phyloP scores from a whole-genome alignment of 2,113 vertebrate genomes.

The Mus spicilegus region DNA sequence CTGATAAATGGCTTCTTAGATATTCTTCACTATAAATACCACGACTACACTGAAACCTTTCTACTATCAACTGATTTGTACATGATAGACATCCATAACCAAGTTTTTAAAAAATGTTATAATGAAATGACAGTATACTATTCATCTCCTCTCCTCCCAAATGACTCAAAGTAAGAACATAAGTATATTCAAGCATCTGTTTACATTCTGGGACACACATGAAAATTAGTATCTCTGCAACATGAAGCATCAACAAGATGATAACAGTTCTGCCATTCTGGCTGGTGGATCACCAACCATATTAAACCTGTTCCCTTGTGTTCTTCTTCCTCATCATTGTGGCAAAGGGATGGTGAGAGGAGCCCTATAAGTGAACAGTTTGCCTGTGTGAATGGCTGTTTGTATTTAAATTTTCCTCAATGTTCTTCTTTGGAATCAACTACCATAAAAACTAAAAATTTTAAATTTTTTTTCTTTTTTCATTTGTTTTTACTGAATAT shows the following conservation, averaged over 20 bases:
- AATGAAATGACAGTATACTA: conserved; percentile 57
- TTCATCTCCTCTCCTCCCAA: not conserved
- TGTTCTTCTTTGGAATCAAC: conserved; percentile 42
- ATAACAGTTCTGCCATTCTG: not conserved
- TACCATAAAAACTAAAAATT: not conserved
- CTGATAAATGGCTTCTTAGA: not conserved
- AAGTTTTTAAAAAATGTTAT: conserved; percentile 51
- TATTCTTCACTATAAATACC: not conserved
- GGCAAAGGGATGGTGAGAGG: not conserved
- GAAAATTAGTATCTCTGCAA: conserved; percentile 48
- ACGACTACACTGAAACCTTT: not conserved
- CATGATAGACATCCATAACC: conserved; percentile 59
- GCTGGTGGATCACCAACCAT: not conserved
- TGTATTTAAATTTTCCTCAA: conserved; percentile 36
- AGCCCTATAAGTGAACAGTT: not conserved
- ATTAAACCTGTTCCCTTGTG: conserved; percentile 19
- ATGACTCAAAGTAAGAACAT: not conserved
- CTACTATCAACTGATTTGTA: conserved; percentile 37
- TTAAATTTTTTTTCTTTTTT: conserved; percentile 23
- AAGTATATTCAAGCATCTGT: conserved; percentile 40
- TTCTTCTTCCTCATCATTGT: not conserved
- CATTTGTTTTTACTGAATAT: conserved; percentile 22
- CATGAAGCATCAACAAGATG: not conserved
- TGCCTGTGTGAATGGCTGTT: not conserved
- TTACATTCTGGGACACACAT: conserved; percentile 57